These are phyloP conservation scores for Pteromalus puparum DNA, from an alignment of 1,140 invertebrate species.

Conservation along the genomic window DNA sequence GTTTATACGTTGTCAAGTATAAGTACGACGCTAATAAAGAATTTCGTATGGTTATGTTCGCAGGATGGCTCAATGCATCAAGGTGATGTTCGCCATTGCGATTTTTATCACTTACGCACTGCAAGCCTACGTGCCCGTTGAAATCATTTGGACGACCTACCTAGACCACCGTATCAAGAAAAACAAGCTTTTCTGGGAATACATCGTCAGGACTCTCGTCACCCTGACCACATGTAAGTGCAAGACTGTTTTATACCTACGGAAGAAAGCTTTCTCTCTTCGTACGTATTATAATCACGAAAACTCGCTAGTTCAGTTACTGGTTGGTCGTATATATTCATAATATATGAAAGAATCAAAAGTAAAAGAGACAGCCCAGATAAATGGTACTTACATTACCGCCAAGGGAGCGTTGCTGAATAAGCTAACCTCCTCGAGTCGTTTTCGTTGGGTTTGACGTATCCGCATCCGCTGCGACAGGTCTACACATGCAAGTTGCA, in stretches of 20 bases:
- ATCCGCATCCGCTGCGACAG: too few relatives aligned
- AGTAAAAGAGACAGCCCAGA: too few relatives aligned
- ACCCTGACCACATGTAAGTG: constrained; percentile 86
- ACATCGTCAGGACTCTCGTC: constrained; percentile 79
- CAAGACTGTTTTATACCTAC: neutral
- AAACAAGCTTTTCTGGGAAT: constrained; percentile 78
- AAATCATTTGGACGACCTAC: constrained; percentile 90
- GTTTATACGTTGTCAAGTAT: neutral
- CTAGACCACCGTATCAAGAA: constrained; percentile 76
- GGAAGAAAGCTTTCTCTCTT: too few relatives aligned
- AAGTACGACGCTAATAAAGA: constrained; percentile 26
- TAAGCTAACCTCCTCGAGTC: too few relatives aligned
- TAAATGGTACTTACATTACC: too few relatives aligned
- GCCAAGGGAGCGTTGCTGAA: too few relatives aligned
- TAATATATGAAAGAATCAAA: too few relatives aligned
- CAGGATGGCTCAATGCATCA: constrained; percentile 87
- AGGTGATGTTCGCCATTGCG: constrained; percentile 89
- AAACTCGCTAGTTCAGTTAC: too few relatives aligned
- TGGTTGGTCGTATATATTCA: too few relatives aligned
- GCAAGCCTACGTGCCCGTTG: constrained; percentile 95
- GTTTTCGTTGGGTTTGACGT: too few relatives aligned
- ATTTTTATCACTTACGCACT: constrained; percentile 94
- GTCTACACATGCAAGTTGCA: too few relatives aligned
- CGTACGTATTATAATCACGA: too few relatives aligned
- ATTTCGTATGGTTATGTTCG: constrained; percentile 62